These are phyloP conservation scores for Clitarchus hookeri DNA, from an alignment of 2,888 invertebrate genomes.

Conservation along the genomic window DNA sequence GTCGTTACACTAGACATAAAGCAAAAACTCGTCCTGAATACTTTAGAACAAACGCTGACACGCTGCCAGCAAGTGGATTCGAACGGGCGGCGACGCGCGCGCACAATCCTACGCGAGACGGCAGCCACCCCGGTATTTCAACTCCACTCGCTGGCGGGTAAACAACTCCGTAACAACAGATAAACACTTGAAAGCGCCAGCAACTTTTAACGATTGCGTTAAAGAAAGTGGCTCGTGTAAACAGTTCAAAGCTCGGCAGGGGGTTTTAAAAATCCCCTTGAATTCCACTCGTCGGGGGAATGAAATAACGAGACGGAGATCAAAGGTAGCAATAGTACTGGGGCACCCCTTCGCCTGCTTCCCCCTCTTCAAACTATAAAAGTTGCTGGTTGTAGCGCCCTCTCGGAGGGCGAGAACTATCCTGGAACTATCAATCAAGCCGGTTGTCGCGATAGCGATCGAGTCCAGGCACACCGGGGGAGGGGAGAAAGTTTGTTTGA, in stretches of 20 bases:
- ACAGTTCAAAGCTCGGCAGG: neutral
- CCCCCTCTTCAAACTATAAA: neutral
- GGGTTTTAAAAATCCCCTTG: neutral
- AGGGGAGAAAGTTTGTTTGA: neutral
- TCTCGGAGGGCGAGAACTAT: neutral
- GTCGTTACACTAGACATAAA: no score
- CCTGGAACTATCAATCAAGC: conserved; percentile 2
- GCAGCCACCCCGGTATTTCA: neutral
- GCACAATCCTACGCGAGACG: no score
- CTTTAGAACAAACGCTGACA: no score
- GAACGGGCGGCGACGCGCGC: neutral
- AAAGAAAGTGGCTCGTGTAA: conserved; percentile 6
- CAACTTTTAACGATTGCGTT: neutral
- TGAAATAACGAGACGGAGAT: conserved; percentile 1
- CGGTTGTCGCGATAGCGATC: neutral
- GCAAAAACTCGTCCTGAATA: no score
- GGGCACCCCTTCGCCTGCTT: neutral
- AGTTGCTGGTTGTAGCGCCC: neutral
- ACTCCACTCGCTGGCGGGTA: neutral
- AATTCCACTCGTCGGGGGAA: neutral
- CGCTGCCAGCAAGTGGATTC: neutral
- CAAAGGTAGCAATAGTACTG: neutral
- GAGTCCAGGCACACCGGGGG: neutral
- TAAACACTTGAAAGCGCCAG: neutral
- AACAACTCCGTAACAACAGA: neutral